phyloP scores from a whole-genome alignment of 2,797 vertebrate species.

The Sitta carolinensis region DNA sequence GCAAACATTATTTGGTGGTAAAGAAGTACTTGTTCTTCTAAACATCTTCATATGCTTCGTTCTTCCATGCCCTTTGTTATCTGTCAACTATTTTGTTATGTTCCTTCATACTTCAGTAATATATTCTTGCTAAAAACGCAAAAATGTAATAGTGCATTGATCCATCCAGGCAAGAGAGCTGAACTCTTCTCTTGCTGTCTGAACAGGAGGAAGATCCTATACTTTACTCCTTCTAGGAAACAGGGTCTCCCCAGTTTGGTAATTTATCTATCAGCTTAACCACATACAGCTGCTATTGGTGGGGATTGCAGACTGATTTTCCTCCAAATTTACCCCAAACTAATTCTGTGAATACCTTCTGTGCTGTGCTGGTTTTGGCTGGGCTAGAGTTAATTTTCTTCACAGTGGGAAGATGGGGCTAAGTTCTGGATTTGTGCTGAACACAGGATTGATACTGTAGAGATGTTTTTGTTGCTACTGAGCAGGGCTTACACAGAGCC shows the following conservation, averaged over 20 bases:
- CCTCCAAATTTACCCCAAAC: neutral
- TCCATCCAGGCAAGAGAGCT: neutral
- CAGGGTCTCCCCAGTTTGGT: neutral
- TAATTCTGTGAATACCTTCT: neutral
- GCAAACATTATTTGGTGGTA: accelerated
- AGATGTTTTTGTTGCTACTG: neutral
- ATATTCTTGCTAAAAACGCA: neutral
- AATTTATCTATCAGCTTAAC: neutral
- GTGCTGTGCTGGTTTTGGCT: neutral
- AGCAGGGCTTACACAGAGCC: neutral
- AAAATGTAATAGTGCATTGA: neutral
- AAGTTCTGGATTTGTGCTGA: neutral
- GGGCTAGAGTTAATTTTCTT: neutral
- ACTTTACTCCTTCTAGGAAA: neutral
- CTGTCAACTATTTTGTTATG: neutral
- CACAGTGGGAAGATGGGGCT: neutral
- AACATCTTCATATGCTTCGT: neutral
- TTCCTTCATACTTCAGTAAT: neutral
- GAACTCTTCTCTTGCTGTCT: neutral
- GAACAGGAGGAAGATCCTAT: neutral
- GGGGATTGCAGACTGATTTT: neutral
- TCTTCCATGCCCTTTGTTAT: neutral
- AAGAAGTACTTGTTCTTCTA: accelerated
- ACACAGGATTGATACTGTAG: neutral
- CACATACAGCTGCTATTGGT: neutral